Evolutionary conservation across 2,888 invertebrate genomes (phyloP), one percentile per base, ranked within the genome.

Genomic region (Cylloceria caligata): DNA sequence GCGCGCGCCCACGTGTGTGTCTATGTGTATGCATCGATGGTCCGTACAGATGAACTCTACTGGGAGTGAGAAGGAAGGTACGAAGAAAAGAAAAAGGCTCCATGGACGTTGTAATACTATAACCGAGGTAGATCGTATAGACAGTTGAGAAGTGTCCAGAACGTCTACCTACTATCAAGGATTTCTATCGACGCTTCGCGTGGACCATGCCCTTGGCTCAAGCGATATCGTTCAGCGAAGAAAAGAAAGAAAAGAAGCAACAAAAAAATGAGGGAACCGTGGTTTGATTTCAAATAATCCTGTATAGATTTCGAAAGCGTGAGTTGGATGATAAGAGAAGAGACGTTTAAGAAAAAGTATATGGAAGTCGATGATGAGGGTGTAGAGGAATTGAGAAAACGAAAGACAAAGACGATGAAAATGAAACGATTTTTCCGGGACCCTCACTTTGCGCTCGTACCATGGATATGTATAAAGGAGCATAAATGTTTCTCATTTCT

Each of bases 261-360:
- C 9, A 55, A 62, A 69, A 69, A 62, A 64, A 65, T 36, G 42
- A 30, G 52, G 47, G 72, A 49, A 55, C 74, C 84, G 86, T 86
- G 87, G 85, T 84, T 89, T 87, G 88, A 89, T 89, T 89, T 88
- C 87, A 87, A 88, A 89, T 87, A 86, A 89, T 88, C 84, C 84
- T 57, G 57, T 72, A 49, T 80, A 72, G 79, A 81, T 79, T 78
- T 67, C 52, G 52, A 80, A 65, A 67, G 47, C 60, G 60, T 16
- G 52, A 65, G 62, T 74, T 57, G 27, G 21, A 67, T 36, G 21
- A 45, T 65, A 72, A 24, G 34, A 52, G 42, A 68, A 47, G 42
- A 42, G 67, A 57, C 45, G 52, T 52, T 79, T 64, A 60, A 42
- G 52, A 57, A 36, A 60, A 67, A 60, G n/a, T 52, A 49, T n/a